Evolutionary conservation across 2,113 vertebrate genomes (phyloP).

Genomic region (Eptesicus fuscus): DNA sequence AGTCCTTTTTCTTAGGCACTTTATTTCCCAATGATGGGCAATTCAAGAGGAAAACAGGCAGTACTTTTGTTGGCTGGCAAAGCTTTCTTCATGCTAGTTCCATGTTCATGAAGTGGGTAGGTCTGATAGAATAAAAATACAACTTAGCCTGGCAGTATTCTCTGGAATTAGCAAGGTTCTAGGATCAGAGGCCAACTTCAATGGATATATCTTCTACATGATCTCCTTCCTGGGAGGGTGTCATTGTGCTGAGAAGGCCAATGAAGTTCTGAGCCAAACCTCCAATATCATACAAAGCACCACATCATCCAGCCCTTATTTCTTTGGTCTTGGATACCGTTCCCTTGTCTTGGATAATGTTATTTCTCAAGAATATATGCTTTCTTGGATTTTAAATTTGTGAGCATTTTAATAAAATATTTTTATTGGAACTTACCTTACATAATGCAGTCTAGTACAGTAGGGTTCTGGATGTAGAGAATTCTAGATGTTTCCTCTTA

Average conservation of each 20-base stretch:
- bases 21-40: neutral
- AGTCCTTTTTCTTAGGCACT: neutral
- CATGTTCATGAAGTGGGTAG: neutral
- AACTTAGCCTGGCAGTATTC: neutral
- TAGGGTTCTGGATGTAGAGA: neutral
- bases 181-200: neutral
- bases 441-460: neutral
- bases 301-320: neutral
- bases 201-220: neutral
- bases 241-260: neutral
- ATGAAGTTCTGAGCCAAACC: neutral
- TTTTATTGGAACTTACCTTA: neutral
- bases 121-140: neutral
- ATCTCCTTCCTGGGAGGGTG: neutral
- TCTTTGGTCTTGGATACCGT: neutral
- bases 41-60: neutral
- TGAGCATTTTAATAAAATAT: neutral
- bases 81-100: neutral
- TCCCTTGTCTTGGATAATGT: neutral
- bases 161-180: neutral
- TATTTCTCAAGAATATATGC: neutral
- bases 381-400: neutral
- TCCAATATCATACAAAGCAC: neutral
- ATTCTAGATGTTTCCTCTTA: neutral
- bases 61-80: neutral